Base-by-base conservation (phyloP, 2,888 invertebrate species). In the Cheilosia pagana region DNA sequence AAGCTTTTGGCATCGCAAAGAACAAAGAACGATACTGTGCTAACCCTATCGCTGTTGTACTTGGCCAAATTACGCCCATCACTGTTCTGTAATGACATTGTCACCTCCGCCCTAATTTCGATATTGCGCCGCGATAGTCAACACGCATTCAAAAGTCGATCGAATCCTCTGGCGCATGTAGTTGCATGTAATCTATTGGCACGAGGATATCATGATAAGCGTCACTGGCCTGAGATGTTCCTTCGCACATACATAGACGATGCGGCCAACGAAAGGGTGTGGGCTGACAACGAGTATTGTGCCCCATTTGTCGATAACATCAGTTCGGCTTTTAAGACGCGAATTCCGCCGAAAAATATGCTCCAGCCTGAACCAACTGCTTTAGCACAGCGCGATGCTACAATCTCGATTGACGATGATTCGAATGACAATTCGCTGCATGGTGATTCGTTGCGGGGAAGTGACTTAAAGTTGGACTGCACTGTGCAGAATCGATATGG, bases 161-260 rank as follows among this genome's bases (percentile, higher is more conserved):
- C 95, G 5, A 97, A 97, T 91, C 94, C 95, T 0, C 92, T 96
- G 52, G 95, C 96, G 48, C 95, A 97, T 87, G 95, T 97, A 31
- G 91, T 98, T 53, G 96, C 96, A 4, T 95, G 97, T 81, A 98
- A 98, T 92, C 93, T 98, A 88, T 92, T 98, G 67, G 94, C 96
- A 89, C 94, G 95, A 87, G 97, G 96, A 0, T 98, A 95, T 90
- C 93, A 94, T 59, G 97, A 98, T 48, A 95, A 96, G 87, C 95
- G 94, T 83, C 95, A 95, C 88, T 99, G 98, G 99, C 98, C 98
- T 0, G 98, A 98, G 90, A 93, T 94, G 71, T 98, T 98, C 93
- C 94, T 98, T 1, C 97, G 96, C 95, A 94, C 97, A 0, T 99
- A 98, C 91, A 95, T 98, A 79, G 99, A 99, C 89, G 99, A 99